These are phyloP conservation scores for Rhopalosiphum maidis DNA, from an alignment of 1,140 invertebrate species.

Conservation along the genomic window DNA sequence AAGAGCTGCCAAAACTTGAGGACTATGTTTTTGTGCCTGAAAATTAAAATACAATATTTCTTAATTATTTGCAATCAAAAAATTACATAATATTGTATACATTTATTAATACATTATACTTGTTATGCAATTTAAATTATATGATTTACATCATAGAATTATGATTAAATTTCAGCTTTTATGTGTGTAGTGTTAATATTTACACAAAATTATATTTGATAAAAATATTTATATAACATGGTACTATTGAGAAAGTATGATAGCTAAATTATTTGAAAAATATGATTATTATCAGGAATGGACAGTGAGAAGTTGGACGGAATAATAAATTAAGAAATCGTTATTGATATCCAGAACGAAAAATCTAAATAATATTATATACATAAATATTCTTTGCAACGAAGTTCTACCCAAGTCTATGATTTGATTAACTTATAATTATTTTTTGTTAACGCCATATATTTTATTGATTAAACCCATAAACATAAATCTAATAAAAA, in stretches of 20 bases:
- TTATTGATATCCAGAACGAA: not conserved
- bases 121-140: not conserved
- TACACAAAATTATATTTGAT: not conserved
- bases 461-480: constrained; percentile 13
- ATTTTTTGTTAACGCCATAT: not conserved
- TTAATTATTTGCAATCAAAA: not conserved
- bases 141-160: not conserved
- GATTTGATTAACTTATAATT: not conserved
- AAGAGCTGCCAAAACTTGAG: constrained; percentile 70
- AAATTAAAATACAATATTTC: constrained; percentile 60
- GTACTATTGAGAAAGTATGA: not conserved
- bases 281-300: not conserved
- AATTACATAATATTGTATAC: not conserved
- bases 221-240: not conserved
- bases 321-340: not conserved
- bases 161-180: not conserved
- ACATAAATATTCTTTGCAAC: not conserved
- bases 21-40: constrained; percentile 71
- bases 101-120: not conserved
- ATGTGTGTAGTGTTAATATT: not conserved
- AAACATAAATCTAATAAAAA: constrained; percentile 47
- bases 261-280: not conserved
- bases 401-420: not conserved
- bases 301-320: not conserved
- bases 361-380: not conserved